These are phyloP conservation scores for Alviniconcha marisindica DNA, from an alignment of 1,140 invertebrate genomes.

Conservation along the genomic window DNA sequence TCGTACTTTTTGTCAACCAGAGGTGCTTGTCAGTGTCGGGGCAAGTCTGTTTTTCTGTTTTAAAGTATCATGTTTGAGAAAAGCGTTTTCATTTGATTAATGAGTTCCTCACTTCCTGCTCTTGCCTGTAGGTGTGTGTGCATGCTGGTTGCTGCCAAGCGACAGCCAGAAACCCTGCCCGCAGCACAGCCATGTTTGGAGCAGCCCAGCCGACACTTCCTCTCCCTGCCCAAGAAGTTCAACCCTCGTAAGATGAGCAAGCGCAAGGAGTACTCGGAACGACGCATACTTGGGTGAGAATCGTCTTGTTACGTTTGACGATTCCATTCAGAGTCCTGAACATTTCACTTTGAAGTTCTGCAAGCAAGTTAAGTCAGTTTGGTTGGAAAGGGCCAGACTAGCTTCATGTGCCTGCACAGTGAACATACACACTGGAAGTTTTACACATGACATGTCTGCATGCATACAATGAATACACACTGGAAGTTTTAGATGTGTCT, in stretches of 20 bases:
- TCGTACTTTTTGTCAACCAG: neutral
- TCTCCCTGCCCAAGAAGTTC: constrained; percentile 54
- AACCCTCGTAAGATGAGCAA: constrained; percentile 46
- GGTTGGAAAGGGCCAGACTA: too few species aligned
- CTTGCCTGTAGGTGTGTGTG: neutral
- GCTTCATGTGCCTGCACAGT: too few species aligned
- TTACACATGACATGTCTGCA: too few species aligned
- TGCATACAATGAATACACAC: too few species aligned
- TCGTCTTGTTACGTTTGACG: too few species aligned
- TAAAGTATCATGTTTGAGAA: neutral
- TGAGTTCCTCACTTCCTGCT: neutral
- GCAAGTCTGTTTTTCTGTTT: neutral
- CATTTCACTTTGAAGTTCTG: too few species aligned
- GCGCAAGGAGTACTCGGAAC: constrained; percentile 64
- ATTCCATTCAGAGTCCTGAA: too few species aligned
- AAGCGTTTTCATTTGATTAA: neutral
- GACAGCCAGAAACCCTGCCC: neutral
- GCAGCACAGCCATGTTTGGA: neutral
- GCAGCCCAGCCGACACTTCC: constrained; percentile 42
- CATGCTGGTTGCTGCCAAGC: neutral
- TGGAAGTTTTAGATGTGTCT: too few species aligned
- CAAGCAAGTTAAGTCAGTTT: too few species aligned
- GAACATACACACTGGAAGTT: too few species aligned
- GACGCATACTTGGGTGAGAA: constrained; percentile 60
- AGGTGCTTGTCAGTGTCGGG: neutral